phyloP scores from a whole-genome alignment of 2,113 vertebrate genomes.

The Podarcis cretensis region DNA sequence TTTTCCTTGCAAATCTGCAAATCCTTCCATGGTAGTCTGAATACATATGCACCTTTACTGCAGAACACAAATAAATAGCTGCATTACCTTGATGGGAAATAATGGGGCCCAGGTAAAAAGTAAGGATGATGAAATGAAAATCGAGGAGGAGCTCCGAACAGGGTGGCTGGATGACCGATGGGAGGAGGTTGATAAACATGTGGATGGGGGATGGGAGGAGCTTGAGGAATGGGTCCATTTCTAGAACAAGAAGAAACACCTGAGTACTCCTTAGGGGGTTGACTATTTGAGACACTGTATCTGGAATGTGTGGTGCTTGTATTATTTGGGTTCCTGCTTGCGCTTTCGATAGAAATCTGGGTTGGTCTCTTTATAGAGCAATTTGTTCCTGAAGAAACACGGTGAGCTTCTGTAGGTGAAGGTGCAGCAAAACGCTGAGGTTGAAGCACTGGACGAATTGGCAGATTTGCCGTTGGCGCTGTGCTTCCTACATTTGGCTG shows the following conservation, averaged over 20 bases:
- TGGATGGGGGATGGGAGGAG: constrained; percentile 65
- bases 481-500: constrained; percentile 69
- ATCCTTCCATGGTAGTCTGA: neutral
- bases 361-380: constrained; percentile 67
- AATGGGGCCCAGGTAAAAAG: constrained; percentile 76
- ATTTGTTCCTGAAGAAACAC: constrained; percentile 52
- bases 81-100: constrained; percentile 80
- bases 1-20: neutral
- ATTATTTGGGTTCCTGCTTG: constrained; percentile 63
- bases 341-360: constrained; percentile 62
- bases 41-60: neutral
- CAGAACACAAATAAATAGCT: constrained; percentile 11
- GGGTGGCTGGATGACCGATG: constrained; percentile 53
- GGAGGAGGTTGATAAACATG: constrained; percentile 60
- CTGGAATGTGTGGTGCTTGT: constrained; percentile 61
- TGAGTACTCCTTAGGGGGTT: constrained; percentile 66
- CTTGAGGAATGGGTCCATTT: constrained; percentile 62
- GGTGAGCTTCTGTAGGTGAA: constrained; percentile 59
- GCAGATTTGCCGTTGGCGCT: constrained; percentile 57
- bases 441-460: constrained; percentile 58
- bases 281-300: constrained; percentile 65
- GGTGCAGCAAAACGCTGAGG: constrained; percentile 65
- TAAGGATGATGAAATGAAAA: constrained; percentile 74
- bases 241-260: constrained; percentile 69
- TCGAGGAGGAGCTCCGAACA: constrained; percentile 66